Evolutionary conservation across 2,888 invertebrate species (phyloP).

Genomic region (Plagiodera versicolora): DNA sequence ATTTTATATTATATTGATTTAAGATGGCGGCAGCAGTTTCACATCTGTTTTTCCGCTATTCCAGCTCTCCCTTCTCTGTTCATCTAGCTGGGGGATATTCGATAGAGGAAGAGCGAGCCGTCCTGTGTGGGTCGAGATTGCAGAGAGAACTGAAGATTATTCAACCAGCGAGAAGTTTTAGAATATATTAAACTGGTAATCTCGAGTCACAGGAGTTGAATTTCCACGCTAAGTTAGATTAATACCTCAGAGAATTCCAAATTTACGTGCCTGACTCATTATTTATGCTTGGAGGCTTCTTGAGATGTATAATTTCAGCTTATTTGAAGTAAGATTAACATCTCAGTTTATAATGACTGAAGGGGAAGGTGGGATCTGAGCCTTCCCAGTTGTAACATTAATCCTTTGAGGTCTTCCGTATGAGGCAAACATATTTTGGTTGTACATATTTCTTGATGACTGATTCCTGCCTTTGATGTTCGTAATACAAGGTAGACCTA

Average conservation of each 20-base stretch:
- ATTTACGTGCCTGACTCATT: constrained; percentile 55
- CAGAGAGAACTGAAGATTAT: constrained; percentile 45
- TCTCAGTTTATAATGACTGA: constrained; percentile 41
- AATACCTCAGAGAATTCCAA: constrained; percentile 57
- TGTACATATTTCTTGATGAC: constrained; percentile 24
- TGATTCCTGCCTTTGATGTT: constrained; percentile 24
- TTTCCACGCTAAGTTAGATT: constrained; percentile 58
- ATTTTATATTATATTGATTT: constrained; percentile 57
- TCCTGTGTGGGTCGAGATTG: constrained; percentile 23
- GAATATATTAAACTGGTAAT: constrained; percentile 58
- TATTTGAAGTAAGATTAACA: constrained; percentile 51
- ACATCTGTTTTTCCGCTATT: constrained; percentile 37
- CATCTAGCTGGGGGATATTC: constrained; percentile 4
- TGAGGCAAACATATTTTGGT: constrained; percentile 26
- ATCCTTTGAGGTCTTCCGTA: constrained; percentile 37
- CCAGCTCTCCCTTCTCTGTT: constrained; percentile 26
- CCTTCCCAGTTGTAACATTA: constrained; percentile 32
- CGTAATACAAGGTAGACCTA: neutral
- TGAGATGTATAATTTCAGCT: constrained; percentile 55
- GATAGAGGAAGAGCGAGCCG: constrained; percentile 21
- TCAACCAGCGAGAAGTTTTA: constrained; percentile 54
- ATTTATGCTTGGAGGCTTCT: constrained; percentile 56
- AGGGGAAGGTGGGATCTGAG: constrained; percentile 33
- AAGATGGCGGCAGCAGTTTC: constrained; percentile 51
- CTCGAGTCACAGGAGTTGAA: constrained; percentile 56